Base-by-base conservation (phyloP, 2,113 vertebrate species). In the Camelus bactrianus region DNA sequence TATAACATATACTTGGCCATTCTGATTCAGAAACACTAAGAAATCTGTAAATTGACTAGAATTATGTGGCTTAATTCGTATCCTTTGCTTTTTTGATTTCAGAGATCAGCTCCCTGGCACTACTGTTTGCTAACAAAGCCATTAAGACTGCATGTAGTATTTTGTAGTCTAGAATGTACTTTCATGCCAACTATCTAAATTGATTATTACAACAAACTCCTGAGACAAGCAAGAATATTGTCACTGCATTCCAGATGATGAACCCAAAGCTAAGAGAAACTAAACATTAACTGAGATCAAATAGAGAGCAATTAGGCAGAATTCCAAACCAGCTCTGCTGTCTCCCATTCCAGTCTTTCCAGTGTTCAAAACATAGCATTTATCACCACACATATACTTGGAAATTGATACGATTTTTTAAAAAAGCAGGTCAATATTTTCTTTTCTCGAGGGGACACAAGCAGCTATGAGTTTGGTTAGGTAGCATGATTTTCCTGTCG, bases 181-280 rank as follows among this genome's bases (percentile, higher is more conserved):
- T 84, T 65, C 5, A 20, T 2, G 0, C 46, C 13, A 46, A 35
- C 42, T 88, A 48, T 79, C 52, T 56, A 64, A 79, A 54, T 24
- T 1, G 46, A 82, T 52, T 77, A 75, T 86, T 56, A 12, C 1
- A 72, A 70, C 15, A 50, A 48, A 79, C 17, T 64, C 64, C 62
- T 26, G 17, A 48, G 50, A 75, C 62, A 82, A n/a, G 11, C 38
- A 82, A 92, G 75, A 58, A 48, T 54, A 24, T 22, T 46, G 82
- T 77, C 6, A 28, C 75, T 20, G 22, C 30, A 67, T 69, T 73
- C 50, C 35, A 56, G 42, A 81, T 32, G 50, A 67, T 46, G 35
- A 73, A 60, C n/a, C 62, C 79, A 89, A 86, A 92, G 48, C 6
- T 32, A 91, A 50, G 35, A 92, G 38, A 93, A 91, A 72, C 62